Conservation (phyloP, 1,140 invertebrate species). For the Anthonomus grandis region DNA sequence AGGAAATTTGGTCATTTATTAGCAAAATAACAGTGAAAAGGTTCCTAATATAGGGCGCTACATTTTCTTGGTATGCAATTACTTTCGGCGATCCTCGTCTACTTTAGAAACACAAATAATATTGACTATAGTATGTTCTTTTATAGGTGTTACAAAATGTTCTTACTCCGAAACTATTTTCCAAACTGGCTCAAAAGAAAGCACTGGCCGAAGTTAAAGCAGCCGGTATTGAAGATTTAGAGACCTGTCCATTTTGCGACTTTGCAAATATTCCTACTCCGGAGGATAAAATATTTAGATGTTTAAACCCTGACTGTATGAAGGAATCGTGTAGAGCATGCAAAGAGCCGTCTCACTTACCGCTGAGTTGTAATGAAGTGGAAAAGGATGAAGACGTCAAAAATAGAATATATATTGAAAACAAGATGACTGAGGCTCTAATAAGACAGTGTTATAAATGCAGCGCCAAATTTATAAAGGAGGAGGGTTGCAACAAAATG, state of each 20-base stretch:
- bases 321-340: constrained; percentile 64
- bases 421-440: constrained; percentile 64
- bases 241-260: constrained; percentile 62
- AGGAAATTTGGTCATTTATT: too few species aligned
- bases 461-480: constrained; percentile 59
- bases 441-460: constrained; percentile 60
- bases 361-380: constrained; percentile 60
- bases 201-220: constrained; percentile 59
- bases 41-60: too few species aligned
- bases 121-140: too few species aligned
- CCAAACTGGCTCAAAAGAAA: constrained; percentile 52
- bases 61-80: too few species aligned
- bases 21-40: too few species aligned
- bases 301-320: constrained; percentile 62
- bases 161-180: constrained; percentile 50
- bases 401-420: constrained; percentile 59
- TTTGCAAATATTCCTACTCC: constrained; percentile 59
- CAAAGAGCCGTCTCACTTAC: constrained; percentile 61
- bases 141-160: constrained; percentile 19
- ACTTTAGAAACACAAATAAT: too few species aligned
- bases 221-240: constrained; percentile 59
- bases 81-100: too few species aligned
- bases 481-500: constrained; percentile 70
- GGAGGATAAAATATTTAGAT: constrained; percentile 61
- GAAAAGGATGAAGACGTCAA: constrained; percentile 56